Evolutionary conservation across 2,888 invertebrate species (phyloP), one percentile per base, ranked within the genome.

Genomic region (Acleris holmiana): DNA sequence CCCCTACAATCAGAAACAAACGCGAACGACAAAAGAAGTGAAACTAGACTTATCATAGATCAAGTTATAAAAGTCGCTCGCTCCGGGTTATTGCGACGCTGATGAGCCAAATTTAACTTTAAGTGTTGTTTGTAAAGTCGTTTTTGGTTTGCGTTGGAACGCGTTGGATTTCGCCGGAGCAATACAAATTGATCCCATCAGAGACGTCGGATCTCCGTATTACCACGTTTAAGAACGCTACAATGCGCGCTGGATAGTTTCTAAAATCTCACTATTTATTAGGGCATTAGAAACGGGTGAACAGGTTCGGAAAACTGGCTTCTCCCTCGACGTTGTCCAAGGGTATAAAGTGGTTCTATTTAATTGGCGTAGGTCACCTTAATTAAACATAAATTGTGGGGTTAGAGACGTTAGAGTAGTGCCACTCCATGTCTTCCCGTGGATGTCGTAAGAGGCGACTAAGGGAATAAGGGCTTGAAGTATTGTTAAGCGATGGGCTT

Each of bases 141-240:
- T 73, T 71, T 81, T 79, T 86, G 71, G 76, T 73, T 70, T 71
- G 74, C 71, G 72, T 70, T 48, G 57, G 63, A 63, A 66, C 62
- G 70, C 71, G 63, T 71, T 70, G 73, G 75, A 71, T 77, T 76
- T 74, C 71, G 79, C 76, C 76, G 82, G 79, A 84, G 84, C 86
- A 76, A 82, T 86, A 89, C 89, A 89, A 88, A 90, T 89, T 87
- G 77, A 78, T 76, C 75, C 71, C 77, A 76, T 77, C 77, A 74
- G 69, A 67, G 68, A 68, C 62, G 69, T 70, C 70, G 73, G 71
- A 73, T 74, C 72, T 69, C 69, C 68, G 69, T 35, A 69, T 66
- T 71, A 65, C 69, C 67, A 71, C 68, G 71, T 73, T 77, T 76
- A 72, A 71, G 73, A 70, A 70, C 68, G 61, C 15, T 56, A 48